Evolutionary conservation across 2,113 vertebrate genomes (phyloP).

Genomic region (Varanus komodoensis): DNA sequence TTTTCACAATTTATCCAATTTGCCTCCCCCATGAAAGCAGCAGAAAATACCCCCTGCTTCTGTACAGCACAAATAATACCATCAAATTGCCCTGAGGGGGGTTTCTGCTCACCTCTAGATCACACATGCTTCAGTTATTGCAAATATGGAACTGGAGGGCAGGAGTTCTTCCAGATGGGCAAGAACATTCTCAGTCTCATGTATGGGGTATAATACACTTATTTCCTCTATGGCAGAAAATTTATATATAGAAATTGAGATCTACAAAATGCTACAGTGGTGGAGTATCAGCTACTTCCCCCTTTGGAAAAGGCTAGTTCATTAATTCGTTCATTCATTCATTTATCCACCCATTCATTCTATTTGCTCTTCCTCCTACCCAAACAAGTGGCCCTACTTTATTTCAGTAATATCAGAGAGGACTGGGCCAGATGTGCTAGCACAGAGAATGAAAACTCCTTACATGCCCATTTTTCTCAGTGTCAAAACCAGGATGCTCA

Average conservation of each 20-base stretch:
- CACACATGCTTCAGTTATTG: too few relatives aligned
- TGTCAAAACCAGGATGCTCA: constrained; percentile 5
- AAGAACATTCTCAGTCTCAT: too few relatives aligned
- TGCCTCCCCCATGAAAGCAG: too few relatives aligned
- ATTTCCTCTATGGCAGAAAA: not conserved
- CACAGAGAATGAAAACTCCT: not conserved
- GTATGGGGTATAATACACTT: not conserved
- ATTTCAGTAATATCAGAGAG: not conserved
- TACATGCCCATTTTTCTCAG: constrained; percentile 15
- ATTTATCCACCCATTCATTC: too few relatives aligned
- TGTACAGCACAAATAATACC: too few relatives aligned
- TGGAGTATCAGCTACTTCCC: not conserved
- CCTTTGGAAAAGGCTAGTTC: not conserved
- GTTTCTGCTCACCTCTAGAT: too few relatives aligned
- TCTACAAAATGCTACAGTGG: not conserved
- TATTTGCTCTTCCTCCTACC: not conserved
- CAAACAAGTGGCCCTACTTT: not conserved
- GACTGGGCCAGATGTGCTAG: not conserved
- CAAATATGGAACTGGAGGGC: not conserved
- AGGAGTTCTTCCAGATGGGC: not conserved
- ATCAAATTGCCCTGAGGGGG: too few relatives aligned
- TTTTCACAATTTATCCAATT: not conserved
- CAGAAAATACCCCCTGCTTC: too few relatives aligned
- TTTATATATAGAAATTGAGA: not conserved
- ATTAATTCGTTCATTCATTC: not conserved